A percentile compares a stretch with the other conserved stretches of the same genome.
Evolutionary conservation across 2,797 vertebrate genomes (phyloP).

Genomic region (Rousettus madagascariensis): DNA sequence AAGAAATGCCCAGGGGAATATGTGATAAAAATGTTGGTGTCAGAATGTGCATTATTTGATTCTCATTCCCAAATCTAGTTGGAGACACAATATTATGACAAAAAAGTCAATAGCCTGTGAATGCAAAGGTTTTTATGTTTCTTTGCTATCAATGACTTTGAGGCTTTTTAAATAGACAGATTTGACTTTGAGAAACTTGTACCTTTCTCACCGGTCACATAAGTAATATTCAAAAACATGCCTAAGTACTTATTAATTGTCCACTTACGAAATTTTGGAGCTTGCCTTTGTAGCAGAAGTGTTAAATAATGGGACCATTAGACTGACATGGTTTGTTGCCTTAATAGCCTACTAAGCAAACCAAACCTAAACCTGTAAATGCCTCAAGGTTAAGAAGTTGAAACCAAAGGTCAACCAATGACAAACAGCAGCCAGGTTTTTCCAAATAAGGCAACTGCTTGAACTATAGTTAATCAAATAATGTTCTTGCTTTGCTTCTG

Average conservation of each 20-base stretch:
- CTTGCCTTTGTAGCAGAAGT: neutral
- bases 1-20: neutral
- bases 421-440: neutral
- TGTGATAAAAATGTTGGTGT: neutral
- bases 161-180: neutral
- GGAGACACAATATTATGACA: conserved; percentile 11
- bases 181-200: conserved; percentile 29
- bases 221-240: neutral
- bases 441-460: neutral
- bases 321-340: neutral
- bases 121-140: neutral
- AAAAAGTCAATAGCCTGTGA: neutral
- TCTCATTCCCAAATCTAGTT: conserved; percentile 22
- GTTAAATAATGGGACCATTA: neutral
- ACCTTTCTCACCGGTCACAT: neutral
- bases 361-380: neutral
- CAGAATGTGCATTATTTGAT: neutral
- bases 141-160: neutral
- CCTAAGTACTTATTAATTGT: neutral
- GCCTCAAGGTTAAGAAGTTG: neutral
- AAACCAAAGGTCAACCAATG: neutral
- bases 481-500: neutral
- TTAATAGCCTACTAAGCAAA: neutral
- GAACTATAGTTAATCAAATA: neutral
- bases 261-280: neutral